Conservation (phyloP, 2,888 invertebrate genomes). For the Endotricha flammealis region DNA sequence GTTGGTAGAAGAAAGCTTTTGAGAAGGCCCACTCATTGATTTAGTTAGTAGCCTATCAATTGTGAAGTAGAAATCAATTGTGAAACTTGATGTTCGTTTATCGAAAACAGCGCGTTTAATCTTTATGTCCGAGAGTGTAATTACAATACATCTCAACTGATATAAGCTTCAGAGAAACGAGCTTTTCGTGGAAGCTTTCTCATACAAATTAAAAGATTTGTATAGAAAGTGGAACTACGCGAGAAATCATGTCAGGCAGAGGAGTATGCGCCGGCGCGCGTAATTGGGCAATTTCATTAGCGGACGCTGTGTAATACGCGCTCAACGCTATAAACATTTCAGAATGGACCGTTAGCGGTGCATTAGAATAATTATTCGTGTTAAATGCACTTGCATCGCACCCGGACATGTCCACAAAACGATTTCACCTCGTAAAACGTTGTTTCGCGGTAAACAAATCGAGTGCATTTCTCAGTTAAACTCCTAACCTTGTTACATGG, state of each 20-base stretch:
- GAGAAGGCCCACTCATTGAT: too few species aligned
- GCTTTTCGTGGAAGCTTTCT: conserved; percentile 7
- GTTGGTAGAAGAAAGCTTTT: too few species aligned
- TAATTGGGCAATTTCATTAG: conserved; percentile 42
- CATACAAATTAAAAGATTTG: conserved; percentile 6
- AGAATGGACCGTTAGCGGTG: conserved; percentile 34
- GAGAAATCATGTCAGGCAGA: conserved; percentile 9
- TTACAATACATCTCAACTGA: neutral
- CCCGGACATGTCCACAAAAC: conserved; percentile 11
- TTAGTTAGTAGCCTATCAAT: too few species aligned
- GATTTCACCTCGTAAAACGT: conserved; percentile 13
- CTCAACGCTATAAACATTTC: conserved; percentile 43
- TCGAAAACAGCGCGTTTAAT: too few species aligned
- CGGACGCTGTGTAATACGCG: conserved; percentile 30
- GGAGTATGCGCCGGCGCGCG: conserved; percentile 18
- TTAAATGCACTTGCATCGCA: conserved; percentile 15
- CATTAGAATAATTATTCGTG: conserved; percentile 44
- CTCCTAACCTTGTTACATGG: conserved; percentile 5
- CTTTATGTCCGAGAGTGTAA: too few species aligned
- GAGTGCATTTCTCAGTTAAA: conserved; percentile 5
- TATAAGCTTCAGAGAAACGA: conserved; percentile 3
- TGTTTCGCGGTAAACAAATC: conserved; percentile 12
- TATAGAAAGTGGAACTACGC: conserved; percentile 15
- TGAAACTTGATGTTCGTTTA: conserved; percentile 1
- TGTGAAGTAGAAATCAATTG: conserved; percentile 2